A percentile compares a stretch with the other conserved stretches of the same genome.
These are phyloP conservation scores for Dendrocincla fuliginosa DNA, from an alignment of 2,797 vertebrate genomes.

Conservation along the genomic window DNA sequence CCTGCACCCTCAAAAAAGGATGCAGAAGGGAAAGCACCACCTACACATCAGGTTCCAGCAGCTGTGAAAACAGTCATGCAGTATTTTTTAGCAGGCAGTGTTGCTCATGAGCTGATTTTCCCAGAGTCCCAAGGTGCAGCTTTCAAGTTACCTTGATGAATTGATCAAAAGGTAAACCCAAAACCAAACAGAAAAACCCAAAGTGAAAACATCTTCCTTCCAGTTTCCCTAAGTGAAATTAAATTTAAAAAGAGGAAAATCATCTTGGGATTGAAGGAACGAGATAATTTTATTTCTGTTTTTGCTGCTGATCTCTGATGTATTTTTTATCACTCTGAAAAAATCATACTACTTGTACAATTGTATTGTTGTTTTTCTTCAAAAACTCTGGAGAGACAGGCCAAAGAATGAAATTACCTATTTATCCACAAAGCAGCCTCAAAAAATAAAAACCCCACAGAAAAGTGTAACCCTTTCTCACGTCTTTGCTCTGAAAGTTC, in stretches of 20 bases:
- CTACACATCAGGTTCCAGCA: not conserved
- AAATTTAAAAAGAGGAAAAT: not conserved
- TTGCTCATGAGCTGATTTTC: not conserved
- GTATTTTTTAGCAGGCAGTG: not conserved
- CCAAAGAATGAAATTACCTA: not conserved
- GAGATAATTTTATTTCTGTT: not conserved
- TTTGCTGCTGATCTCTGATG: not conserved
- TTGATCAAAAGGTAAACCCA: not conserved
- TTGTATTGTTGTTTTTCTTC: constrained; percentile 9
- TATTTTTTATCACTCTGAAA: constrained; percentile 32
- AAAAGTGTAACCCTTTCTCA: not conserved
- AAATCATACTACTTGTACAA: not conserved
- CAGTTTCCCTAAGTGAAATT: not conserved
- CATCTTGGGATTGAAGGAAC: not conserved
- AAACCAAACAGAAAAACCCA: not conserved
- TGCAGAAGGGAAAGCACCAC: not conserved
- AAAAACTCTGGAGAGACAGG: not conserved
- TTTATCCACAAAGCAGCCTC: not conserved
- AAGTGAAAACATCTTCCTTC: not conserved
- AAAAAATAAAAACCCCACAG: not conserved
- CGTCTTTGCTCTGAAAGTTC: not conserved
- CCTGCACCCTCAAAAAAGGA: not conserved
- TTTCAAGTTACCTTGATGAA: constrained; percentile 4
- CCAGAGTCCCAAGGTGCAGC: not conserved
- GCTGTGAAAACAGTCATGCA: not conserved